These are phyloP conservation scores for Yponomeuta malinellus DNA, from an alignment of 2,888 invertebrate genomes.

Conservation along the genomic window DNA sequence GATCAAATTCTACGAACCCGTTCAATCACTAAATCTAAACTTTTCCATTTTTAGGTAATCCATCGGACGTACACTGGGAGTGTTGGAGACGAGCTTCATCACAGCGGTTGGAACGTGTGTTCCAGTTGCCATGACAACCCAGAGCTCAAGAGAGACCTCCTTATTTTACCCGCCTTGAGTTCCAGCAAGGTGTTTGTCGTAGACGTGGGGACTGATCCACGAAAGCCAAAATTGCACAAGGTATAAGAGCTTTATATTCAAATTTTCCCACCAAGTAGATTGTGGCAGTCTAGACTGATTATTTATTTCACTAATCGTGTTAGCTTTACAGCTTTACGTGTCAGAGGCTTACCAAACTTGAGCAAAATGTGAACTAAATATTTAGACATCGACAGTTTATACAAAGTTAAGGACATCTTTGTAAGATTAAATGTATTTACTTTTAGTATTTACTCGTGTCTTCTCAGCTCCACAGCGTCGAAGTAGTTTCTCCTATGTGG, in stretches of 20 bases:
- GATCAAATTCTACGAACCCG: background rate
- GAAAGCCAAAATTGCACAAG: conserved; percentile 83
- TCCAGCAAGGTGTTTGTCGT: conserved; percentile 90
- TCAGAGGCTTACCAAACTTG: background rate
- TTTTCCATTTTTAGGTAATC: conserved; percentile 80
- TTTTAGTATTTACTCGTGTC: no score
- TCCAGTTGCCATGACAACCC: conserved; percentile 87
- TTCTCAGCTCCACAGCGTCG: background rate
- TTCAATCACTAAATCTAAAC: background rate
- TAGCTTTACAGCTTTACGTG: background rate
- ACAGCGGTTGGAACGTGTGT: conserved; percentile 98
- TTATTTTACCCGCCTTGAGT: conserved; percentile 88
- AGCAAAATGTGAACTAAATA: background rate
- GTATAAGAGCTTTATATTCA: conserved; percentile 46
- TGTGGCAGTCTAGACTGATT: background rate
- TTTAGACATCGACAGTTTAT: background rate
- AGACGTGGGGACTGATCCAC: conserved; percentile 84
- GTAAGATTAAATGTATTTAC: background rate
- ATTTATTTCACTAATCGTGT: background rate
- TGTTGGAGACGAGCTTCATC: conserved; percentile 92
- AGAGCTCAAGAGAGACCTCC: conserved; percentile 80
- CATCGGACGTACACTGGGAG: conserved; percentile 87
- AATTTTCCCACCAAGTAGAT: no score
- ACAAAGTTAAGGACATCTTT: background rate
- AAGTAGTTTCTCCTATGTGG: background rate